Evolutionary conservation across 2,113 vertebrate species (phyloP).

Genomic region (Riparia riparia): DNA sequence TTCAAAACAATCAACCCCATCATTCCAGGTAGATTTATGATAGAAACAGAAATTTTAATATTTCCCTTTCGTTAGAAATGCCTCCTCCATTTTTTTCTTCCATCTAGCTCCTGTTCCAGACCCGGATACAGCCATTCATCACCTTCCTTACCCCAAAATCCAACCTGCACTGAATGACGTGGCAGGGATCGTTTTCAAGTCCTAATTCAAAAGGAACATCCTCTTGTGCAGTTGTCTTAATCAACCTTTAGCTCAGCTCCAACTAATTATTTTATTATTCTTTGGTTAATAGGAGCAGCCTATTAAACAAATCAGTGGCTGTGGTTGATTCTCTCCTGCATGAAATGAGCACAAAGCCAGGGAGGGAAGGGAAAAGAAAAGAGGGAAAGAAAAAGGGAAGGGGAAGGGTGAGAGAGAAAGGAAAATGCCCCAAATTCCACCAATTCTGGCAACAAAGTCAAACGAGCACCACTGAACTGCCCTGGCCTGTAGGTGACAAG

Average conservation of each 20-base stretch:
- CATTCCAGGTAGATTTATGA: slow-evolving; percentile 4
- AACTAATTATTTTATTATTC: background rate
- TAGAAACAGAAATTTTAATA: slow-evolving; percentile 33
- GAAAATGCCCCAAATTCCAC: background rate
- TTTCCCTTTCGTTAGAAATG: slow-evolving; percentile 10
- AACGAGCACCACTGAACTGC: background rate
- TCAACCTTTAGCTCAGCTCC: background rate
- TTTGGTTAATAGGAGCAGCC: background rate
- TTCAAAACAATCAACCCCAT: slow-evolving; percentile 33
- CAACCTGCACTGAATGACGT: background rate
- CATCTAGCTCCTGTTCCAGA: background rate
- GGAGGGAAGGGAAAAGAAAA: background rate
- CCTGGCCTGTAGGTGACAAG: background rate
- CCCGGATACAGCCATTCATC: background rate
- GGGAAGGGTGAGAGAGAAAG: background rate
- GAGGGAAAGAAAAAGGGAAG: background rate
- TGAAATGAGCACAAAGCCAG: fast-evolving
- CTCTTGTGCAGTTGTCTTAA: background rate
- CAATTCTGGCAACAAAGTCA: background rate
- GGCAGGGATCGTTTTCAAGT: background rate
- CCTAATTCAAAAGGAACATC: background rate
- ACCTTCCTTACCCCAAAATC: background rate
- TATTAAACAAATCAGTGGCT: background rate
- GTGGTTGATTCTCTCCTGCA: background rate
- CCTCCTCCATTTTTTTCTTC: background rate